Evolutionary conservation across 2,888 invertebrate genomes (phyloP).

Genomic region (Ceratothoa steindachneri): DNA sequence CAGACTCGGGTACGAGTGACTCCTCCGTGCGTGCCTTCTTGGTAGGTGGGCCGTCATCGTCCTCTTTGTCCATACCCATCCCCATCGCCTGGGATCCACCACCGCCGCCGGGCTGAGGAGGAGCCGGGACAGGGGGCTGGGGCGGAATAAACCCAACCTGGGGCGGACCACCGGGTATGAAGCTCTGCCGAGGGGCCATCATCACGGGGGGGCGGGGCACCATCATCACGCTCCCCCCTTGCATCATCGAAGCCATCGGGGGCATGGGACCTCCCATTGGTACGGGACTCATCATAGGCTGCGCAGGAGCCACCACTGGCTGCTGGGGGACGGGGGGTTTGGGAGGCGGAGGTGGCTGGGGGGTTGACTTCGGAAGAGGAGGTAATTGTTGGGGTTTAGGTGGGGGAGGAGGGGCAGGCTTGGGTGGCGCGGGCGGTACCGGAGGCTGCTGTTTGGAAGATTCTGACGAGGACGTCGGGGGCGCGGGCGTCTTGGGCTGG

Average conservation of each 20-base stretch:
- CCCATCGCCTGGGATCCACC: constrained; percentile 54
- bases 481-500: constrained; percentile 57
- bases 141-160: constrained; percentile 38
- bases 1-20: constrained; percentile 80
- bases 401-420: constrained; percentile 49
- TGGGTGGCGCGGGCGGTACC: constrained; percentile 46
- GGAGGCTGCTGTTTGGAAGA: constrained; percentile 41
- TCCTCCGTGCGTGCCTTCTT: constrained; percentile 91
- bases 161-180: constrained; percentile 38
- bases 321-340: constrained; percentile 27
- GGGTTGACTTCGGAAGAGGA: constrained; percentile 47
- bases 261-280: constrained; percentile 53
- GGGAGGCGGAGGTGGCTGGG: constrained; percentile 56
- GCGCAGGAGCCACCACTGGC: neutral
- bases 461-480: constrained; percentile 55
- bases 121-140: constrained; percentile 23
- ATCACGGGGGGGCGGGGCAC: constrained; percentile 47
- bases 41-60: constrained; percentile 73
- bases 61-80: constrained; percentile 54
- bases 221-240: constrained; percentile 49
- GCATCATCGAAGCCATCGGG: constrained; percentile 52
- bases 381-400: constrained; percentile 48
- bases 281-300: constrained; percentile 49
- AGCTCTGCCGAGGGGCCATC: constrained; percentile 39
- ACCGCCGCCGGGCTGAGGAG: constrained; percentile 17